Evolutionary conservation across 37 sponge, comb jelly and placozoan species (phyloP), one percentile per base, ranked within the genome.

Genomic region (Eunapius fragilis): DNA sequence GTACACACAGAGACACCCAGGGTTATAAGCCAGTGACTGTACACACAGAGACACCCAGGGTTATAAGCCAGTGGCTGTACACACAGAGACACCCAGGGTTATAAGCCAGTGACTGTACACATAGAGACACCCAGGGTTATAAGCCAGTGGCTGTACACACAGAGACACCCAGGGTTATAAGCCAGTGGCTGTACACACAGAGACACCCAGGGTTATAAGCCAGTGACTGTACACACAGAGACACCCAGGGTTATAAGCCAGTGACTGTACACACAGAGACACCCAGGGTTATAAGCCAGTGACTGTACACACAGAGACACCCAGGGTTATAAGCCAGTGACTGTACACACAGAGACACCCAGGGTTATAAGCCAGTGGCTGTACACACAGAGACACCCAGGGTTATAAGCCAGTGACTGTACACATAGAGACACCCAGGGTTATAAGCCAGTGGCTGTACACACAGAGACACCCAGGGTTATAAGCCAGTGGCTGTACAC

Each of bases 1-100:
- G 7, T 10, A 24, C 82, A 80, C 34, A 84, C 92, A n/a, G n/a
- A n/a, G n/a, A n/a, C n/a, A n/a, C n/a, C 23, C 76, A 84, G 10
- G 31, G 25, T 25, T 45, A 35, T 3, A 12, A 36, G 2, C 19
- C 10, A 35, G 10, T 22, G 28, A 13, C 25, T 70, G 7, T 10
- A 24, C 82, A 80, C 34, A 84, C 92, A n/a, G n/a, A n/a, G n/a
- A n/a, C n/a, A n/a, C n/a, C 23, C 76, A 84, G 10, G 31, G 25
- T 25, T 45, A 35, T 3, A 12, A 36, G 2, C 19, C 10, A 35
- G 68, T 26, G 2, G 48, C 30, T 4, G n/a, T n/a, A n/a, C n/a
- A n/a, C n/a, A 7, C 23, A 17, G 3, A 11, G 2, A 38, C 13
- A 84, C 19, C 28, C 31, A 78, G n/a, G 69, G n/a, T n/a, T 31